phyloP scores from a whole-genome alignment of 92 coral and sea anemone genomes.

The Parazoanthus swiftii region DNA sequence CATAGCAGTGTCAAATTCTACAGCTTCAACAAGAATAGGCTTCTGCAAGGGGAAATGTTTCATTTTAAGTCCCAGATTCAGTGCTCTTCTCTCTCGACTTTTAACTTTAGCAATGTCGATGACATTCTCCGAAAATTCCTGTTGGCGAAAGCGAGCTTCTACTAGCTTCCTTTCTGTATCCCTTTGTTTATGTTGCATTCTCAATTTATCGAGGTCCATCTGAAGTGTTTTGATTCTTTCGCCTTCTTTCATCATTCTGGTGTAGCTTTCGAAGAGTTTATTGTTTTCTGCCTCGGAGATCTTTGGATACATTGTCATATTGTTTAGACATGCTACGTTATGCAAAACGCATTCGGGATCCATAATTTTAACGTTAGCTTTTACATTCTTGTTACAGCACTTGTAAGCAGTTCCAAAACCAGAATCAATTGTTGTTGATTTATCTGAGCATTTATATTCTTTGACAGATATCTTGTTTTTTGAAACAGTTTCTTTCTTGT shows the following conservation, averaged over 20 bases:
- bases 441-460: slow-evolving; percentile 5
- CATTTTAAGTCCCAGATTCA: slow-evolving; percentile 49
- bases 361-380: slow-evolving; percentile 16
- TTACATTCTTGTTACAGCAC: slow-evolving; percentile 29
- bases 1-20: slow-evolving; percentile 42
- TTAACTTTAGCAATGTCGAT: slow-evolving; percentile 34
- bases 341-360: slow-evolving; percentile 48
- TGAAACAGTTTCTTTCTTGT: not conserved
- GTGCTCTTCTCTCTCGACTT: slow-evolving; percentile 48
- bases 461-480: not conserved
- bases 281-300: slow-evolving; percentile 11
- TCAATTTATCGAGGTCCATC: slow-evolving; percentile 48
- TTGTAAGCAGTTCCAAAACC: slow-evolving; percentile 22
- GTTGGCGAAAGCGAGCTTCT: slow-evolving; percentile 54
- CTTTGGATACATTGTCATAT: not conserved
- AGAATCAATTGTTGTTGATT: not conserved
- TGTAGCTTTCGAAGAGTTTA: slow-evolving; percentile 31
- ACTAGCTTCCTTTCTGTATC: slow-evolving; percentile 43
- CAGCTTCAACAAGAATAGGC: slow-evolving; percentile 35
- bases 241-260: slow-evolving; percentile 33
- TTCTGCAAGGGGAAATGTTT: slow-evolving; percentile 4
- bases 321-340: slow-evolving; percentile 17
- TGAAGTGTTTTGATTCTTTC: slow-evolving; percentile 34
- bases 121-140: slow-evolving; percentile 32
- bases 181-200: slow-evolving; percentile 35